Evolutionary conservation across 64 coral and sea anemone species (phyloP), one percentile per base, ranked within the genome.

Genomic region (Pocillopora verrucosa): DNA sequence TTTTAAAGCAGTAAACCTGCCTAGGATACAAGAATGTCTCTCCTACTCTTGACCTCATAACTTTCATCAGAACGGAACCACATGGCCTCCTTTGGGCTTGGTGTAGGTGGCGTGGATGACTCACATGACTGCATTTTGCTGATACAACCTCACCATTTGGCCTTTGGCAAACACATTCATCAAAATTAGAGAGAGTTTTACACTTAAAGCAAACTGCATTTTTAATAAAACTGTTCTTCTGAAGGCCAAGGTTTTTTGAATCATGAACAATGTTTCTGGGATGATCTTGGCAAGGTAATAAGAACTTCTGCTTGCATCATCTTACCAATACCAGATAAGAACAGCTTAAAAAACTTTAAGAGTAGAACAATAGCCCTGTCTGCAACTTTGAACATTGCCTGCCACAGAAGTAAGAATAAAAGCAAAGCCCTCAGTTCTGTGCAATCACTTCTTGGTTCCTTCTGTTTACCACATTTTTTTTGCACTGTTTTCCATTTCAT

Each of bases 221-320:
- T n/a, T n/a, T 89, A 20, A 25, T 70, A 60, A 89, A 89, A 41
- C 34, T 79, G 67, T 89, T 77, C 77, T 89, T 89, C 17, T 89
- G 45, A 20, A 89, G 65, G 17, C 45, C 58, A 59, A 89, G 88
- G 14, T 72, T 56, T 25, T 89, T 80, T 30, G 30, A 36, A 80
- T 60, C 77, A 89, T 68, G 56, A 80, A 81, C 61, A 89, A 79
- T 74, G 77, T 81, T 73, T 74, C 64, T 73, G 88, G 77, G 17
- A 89, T 70, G 37, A 72, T 73, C 5, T 70, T 81, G 77, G 88
- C 88, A 80, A 89, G 81, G 60, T 65, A 26, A 65, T 34, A 11
- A 89, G 36, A 72, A 56, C 37, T 51, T 80, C 19, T 77, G 77
- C 22, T 89, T 67, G 13, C 17, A 76, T 51, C 25, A 89, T 56